Percentiles rank a stretch among this genome's conserved stretches.
These are phyloP conservation scores for Sinodicranocentrus sp. DNA, from an alignment of 2,888 invertebrate species.

Conservation along the genomic window DNA sequence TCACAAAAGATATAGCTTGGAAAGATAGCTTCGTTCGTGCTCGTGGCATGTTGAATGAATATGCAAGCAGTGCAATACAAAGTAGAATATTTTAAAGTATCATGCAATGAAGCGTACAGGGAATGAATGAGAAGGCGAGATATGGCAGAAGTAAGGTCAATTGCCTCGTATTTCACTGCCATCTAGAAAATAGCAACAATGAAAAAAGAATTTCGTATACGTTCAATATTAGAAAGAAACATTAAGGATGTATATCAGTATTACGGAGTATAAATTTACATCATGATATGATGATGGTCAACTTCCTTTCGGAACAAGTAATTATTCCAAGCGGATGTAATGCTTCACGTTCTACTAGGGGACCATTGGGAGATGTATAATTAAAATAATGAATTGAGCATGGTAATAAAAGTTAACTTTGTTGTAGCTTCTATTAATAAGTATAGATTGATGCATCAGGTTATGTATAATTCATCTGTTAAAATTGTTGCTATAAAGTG, in stretches of 20 bases:
- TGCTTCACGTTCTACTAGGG: too few species aligned
- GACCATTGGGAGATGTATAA: too few species aligned
- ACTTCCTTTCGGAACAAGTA: constrained; percentile 35
- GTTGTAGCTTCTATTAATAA: too few species aligned
- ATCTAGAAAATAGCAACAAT: constrained; percentile 3
- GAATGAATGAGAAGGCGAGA: constrained; percentile 12
- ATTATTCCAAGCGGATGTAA: neutral
- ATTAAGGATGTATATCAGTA: neutral
- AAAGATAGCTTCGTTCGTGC: too few species aligned
- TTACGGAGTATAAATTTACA: too few species aligned
- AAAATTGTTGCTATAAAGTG: too few species aligned
- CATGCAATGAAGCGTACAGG: constrained; percentile 41
- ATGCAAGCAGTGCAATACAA: neutral
- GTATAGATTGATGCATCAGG: too few species aligned
- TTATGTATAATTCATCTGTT: too few species aligned
- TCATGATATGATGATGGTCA: neutral
- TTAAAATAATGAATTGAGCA: too few species aligned
- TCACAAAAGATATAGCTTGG: neutral
- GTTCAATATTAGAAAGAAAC: neutral
- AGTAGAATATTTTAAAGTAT: neutral
- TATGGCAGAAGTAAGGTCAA: constrained; percentile 57
- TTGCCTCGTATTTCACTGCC: constrained; percentile 48
- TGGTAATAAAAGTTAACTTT: too few species aligned
- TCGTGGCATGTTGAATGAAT: neutral
- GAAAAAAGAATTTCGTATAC: neutral